Base-by-base conservation (phyloP, 2,797 vertebrate species). In the Acipenser transmontanus region DNA sequence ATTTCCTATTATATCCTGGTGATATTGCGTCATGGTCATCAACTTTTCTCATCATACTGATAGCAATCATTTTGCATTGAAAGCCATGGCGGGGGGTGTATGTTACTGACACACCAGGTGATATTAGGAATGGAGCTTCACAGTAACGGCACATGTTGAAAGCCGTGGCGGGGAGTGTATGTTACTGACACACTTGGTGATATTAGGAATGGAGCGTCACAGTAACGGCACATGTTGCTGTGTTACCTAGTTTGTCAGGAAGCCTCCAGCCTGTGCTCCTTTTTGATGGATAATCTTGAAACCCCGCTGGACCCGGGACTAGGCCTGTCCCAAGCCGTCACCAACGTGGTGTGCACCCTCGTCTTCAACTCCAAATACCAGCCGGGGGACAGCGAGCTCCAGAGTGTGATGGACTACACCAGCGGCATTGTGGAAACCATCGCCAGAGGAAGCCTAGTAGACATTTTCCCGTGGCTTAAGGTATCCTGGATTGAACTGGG, bases 351-450 rank as follows among this genome's bases (percentile, higher is more conserved):
- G 49, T 91, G 89, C 68, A 83, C 69, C 0, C 80, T 91, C 68
- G 89, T 91, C 68, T 91, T 91, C 72, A 77, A 78, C 59, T 69
- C 83, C 65, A 82, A 82, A 49, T 92, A 92, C 65, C n/a, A 48
- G 34, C 73, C 59, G 0, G 73, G 80, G 0, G 88, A 91, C 13
- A 56, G 81, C 0, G 89, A 91, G 69, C 78, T 92, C 57, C 76
- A 79, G 68, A 75, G 84, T 17, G 88, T 92, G 66, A 85, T 92
- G 17, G 71, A 61, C 0, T 91, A 89, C 73, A 92, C 88, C 7
- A 71, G 87, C 0, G 88, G 90, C 74, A 92, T 92, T 12, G 86
- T 90, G 17, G 69, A 88, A 77, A 91, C 87, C 1, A 88, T 91
- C 4, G 72, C 84, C 54, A 71, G 73, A 1, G 89, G 88, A 49